These are phyloP conservation scores for Trematomus loennbergii DNA, from an alignment of 2,113 vertebrate genomes.

Conservation along the genomic window DNA sequence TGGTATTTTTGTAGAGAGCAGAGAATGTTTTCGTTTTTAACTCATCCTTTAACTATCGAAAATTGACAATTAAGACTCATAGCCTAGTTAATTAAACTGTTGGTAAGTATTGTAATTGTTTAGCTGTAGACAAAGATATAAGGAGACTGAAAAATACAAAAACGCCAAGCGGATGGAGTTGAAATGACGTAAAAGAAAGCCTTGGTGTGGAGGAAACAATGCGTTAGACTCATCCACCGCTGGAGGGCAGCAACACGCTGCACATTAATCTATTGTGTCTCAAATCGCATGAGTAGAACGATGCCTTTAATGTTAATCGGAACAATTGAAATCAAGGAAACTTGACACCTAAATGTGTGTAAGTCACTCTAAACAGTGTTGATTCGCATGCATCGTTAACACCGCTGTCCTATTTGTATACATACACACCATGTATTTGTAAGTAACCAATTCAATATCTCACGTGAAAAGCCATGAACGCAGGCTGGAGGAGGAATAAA, in stretches of 20 bases:
- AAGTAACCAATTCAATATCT: background rate
- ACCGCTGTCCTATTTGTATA: background rate
- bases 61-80: no score
- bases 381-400: background rate
- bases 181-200: background rate
- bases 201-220: background rate
- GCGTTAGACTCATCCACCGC: conserved; percentile 2
- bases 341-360: background rate
- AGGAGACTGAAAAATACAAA: background rate
- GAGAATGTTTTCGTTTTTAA: background rate
- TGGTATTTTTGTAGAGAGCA: background rate
- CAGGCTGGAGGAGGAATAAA: background rate
- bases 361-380: background rate
- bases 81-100: no score
- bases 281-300: background rate
- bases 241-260: conserved; percentile 46
- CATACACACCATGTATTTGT: background rate
- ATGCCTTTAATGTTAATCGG: background rate
- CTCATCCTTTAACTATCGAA: no score
- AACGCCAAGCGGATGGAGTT: background rate
- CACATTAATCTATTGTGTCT: background rate
- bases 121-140: background rate
- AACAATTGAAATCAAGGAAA: fast-evolving
- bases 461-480: background rate
- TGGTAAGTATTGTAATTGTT: background rate